These are phyloP conservation scores for Maniola hyperantus DNA, from an alignment of 2,888 invertebrate genomes.

Conservation along the genomic window DNA sequence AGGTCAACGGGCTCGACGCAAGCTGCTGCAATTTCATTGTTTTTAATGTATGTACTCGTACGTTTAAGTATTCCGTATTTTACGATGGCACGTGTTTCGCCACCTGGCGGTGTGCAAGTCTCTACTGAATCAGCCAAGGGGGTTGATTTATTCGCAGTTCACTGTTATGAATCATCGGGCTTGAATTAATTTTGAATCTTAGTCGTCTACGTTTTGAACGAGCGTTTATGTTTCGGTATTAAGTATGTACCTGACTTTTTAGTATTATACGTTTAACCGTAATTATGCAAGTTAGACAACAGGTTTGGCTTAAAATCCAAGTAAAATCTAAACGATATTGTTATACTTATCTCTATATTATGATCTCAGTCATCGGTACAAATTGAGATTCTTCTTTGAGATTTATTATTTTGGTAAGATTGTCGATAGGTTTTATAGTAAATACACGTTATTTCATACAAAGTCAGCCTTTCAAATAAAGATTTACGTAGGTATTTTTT, in stretches of 20 bases:
- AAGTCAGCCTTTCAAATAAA: too few relatives aligned
- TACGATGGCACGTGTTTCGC: constrained; percentile 36
- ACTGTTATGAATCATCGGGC: constrained; percentile 19
- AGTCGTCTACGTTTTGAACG: constrained; percentile 6
- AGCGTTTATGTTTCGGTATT: neutral
- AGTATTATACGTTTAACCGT: too few relatives aligned
- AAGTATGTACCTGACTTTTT: neutral
- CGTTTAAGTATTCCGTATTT: constrained; percentile 35
- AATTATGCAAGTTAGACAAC: too few relatives aligned
- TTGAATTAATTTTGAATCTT: constrained; percentile 15
- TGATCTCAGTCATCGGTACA: too few relatives aligned
- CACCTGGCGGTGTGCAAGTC: constrained; percentile 32
- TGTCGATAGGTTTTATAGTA: too few relatives aligned
- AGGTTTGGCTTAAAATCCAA: too few relatives aligned
- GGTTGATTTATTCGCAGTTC: constrained; percentile 25
- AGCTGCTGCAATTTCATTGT: constrained; percentile 41
- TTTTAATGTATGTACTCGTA: constrained; percentile 36
- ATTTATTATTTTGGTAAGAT: too few relatives aligned
- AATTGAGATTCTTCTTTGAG: too few relatives aligned
- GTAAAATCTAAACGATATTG: too few relatives aligned
- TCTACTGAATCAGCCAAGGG: constrained; percentile 18
- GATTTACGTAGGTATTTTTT: too few relatives aligned
- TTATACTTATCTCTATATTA: too few relatives aligned
- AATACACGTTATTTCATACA: too few relatives aligned
- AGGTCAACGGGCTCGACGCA: constrained; percentile 39